These are phyloP conservation scores for Strigamia maritima DNA, from an alignment of 2,888 invertebrate species.

Conservation along the genomic window DNA sequence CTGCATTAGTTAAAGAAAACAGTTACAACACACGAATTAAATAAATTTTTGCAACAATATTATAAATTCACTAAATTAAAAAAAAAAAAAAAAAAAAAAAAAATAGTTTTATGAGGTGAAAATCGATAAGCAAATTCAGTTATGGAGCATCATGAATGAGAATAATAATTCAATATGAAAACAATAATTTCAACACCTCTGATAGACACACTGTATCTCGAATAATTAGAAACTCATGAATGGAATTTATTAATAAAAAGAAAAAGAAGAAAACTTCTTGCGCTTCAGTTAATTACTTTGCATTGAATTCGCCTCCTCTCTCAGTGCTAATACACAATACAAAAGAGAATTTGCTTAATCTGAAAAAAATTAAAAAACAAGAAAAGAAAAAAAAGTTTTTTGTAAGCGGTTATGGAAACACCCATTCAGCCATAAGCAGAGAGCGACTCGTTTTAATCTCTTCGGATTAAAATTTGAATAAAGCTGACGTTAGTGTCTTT, in stretches of 20 bases:
- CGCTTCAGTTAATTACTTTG: not conserved
- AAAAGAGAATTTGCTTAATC: not conserved
- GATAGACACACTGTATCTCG: too few species aligned
- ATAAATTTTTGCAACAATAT: too few species aligned
- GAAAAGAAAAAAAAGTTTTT: not conserved
- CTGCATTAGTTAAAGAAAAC: not conserved
- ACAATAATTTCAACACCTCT: not conserved
- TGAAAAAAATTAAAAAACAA: not conserved
- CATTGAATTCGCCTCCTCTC: not conserved
- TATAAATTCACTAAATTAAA: too few species aligned
- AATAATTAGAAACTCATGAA: too few species aligned
- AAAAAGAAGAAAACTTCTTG: not conserved
- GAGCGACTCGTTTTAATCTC: conserved; percentile 3
- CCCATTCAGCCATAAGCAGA: conserved; percentile 13
- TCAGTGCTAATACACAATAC: not conserved
- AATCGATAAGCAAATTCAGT: too few species aligned
- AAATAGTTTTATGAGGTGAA: too few species aligned
- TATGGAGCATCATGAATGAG: too few species aligned
- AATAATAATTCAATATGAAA: too few species aligned
- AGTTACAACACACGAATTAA: too few species aligned
- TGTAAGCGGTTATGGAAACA: conserved; percentile 25
- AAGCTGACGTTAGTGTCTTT: conserved; percentile 28
- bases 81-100: too few species aligned
- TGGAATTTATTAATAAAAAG: not conserved
- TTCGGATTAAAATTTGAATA: conserved; percentile 26